Evolutionary conservation across 2,113 vertebrate species (phyloP).

Genomic region (Callospermophilus lateralis): DNA sequence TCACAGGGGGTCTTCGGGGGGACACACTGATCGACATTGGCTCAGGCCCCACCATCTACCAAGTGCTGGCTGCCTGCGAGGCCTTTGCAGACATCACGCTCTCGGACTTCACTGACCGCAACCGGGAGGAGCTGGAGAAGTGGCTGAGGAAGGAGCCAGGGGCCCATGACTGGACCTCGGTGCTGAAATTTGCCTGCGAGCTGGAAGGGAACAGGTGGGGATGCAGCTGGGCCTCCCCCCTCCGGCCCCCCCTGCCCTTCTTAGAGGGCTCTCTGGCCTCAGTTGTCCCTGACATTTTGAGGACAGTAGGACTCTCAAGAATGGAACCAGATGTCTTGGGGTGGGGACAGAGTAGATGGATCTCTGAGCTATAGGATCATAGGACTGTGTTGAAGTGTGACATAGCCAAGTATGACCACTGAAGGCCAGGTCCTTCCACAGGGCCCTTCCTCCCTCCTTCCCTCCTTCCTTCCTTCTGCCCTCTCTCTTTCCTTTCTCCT

Average conservation of each 20-base stretch:
- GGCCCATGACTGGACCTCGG: constrained; percentile 60
- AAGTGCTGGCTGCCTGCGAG: constrained; percentile 80
- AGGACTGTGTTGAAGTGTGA: background rate
- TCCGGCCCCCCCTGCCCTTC: fast-evolving
- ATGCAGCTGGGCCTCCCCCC: background rate
- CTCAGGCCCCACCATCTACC: constrained; percentile 83
- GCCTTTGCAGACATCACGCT: constrained; percentile 78
- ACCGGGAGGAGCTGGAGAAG: constrained; percentile 80
- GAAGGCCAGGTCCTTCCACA: background rate
- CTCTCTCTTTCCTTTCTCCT: background rate
- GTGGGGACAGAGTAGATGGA: background rate
- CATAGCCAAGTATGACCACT: background rate
- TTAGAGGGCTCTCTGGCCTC: background rate
- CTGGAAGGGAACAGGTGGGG: constrained; percentile 63
- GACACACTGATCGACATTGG: constrained; percentile 74
- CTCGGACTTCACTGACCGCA: constrained; percentile 75
- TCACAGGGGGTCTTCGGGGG: constrained; percentile 71
- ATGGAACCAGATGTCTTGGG: background rate
- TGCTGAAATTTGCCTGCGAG: constrained; percentile 54
- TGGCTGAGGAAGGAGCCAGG: constrained; percentile 57
- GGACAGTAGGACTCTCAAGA: background rate
- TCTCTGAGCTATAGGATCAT: background rate
- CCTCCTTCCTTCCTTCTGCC: no score
- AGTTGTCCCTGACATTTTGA: background rate
- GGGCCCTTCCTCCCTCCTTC: background rate